These are phyloP conservation scores for Melanotaenia trifasciata DNA, from an alignment of 2,797 vertebrate species.

Conservation along the genomic window DNA sequence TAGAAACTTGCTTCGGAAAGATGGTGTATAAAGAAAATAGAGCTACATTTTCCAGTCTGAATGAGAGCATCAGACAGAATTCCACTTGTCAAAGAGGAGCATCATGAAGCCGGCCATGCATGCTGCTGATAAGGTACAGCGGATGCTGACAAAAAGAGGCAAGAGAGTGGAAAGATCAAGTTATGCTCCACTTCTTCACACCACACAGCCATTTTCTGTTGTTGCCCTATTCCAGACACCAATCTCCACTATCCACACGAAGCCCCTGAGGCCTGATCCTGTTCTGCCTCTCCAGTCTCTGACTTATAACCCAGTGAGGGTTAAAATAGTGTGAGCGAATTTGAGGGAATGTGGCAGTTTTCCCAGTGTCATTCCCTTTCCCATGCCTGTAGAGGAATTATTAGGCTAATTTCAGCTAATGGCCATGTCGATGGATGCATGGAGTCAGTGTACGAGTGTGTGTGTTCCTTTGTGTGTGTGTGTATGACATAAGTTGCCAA, in stretches of 20 bases:
- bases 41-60: slow-evolving; percentile 3
- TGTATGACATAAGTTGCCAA: slow-evolving; percentile 30
- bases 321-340: slow-evolving; percentile 58
- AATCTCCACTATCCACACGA: slow-evolving; percentile 25
- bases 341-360: slow-evolving; percentile 58
- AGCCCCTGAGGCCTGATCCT: slow-evolving; percentile 38
- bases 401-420: slow-evolving; percentile 58
- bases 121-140: slow-evolving; percentile 7
- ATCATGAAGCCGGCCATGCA: background rate
- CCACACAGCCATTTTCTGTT: slow-evolving; percentile 28
- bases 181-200: slow-evolving; percentile 51
- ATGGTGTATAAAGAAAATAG: background rate
- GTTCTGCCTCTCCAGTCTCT: slow-evolving; percentile 26
- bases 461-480: slow-evolving; percentile 3
- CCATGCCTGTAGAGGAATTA: slow-evolving; percentile 39
- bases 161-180: slow-evolving; percentile 31
- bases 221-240: background rate
- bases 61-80: background rate
- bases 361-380: slow-evolving; percentile 39
- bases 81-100: slow-evolving; percentile 1
- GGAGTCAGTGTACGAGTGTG: slow-evolving; percentile 11
- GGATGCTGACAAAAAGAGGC: slow-evolving; percentile 14
- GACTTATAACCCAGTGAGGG: slow-evolving; percentile 38
- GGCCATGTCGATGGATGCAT: slow-evolving; percentile 27
- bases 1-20: too few relatives aligned